Evolutionary conservation across 2,797 vertebrate species (phyloP), one percentile per base, ranked within the genome.

Genomic region (Eleutherodactylus coqui): DNA sequence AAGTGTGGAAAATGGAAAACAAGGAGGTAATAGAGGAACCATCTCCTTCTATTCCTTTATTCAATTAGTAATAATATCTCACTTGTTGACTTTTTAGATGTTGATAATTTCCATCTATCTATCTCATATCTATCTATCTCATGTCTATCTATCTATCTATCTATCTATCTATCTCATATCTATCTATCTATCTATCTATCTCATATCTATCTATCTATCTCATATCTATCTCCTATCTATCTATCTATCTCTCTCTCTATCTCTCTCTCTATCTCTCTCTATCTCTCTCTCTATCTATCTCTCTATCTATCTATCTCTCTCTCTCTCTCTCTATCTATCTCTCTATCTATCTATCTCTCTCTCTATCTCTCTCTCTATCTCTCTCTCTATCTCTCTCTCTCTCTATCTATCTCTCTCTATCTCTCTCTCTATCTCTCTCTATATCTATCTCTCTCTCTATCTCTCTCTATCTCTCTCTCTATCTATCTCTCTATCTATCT

Each of bases 1-100:
- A 36, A 70, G 60, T 70, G 45, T 82, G 79, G 79, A 82, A 70
- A n/a, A 53, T 82, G 41, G 41, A 64, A 27, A 43, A 27, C 41
- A 36, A 9, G n/a, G 17, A 36, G 79, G 79, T 70, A 70, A 82
- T 13, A 17, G 64, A 5, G 32, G 32, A 21, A 62, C 1, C 11
- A 60, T n/a, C n/a, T n/a, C n/a, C n/a, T n/a, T n/a, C n/a, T n/a
- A n/a, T n/a, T n/a, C n/a, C n/a, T n/a, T n/a, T n/a, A n/a, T n/a
- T n/a, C n/a, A n/a, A n/a, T n/a, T n/a, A n/a, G n/a, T n/a, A n/a
- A n/a, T n/a, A n/a, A n/a, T n/a, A n/a, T n/a, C n/a, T n/a, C n/a
- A n/a, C n/a, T n/a, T n/a, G n/a, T n/a, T n/a, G n/a, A n/a, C n/a
- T n/a, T n/a, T n/a, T n/a, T n/a, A n/a, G n/a, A n/a, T n/a, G n/a